Base-by-base conservation (phyloP, 2,797 vertebrate species). In the Falco berigora region DNA sequence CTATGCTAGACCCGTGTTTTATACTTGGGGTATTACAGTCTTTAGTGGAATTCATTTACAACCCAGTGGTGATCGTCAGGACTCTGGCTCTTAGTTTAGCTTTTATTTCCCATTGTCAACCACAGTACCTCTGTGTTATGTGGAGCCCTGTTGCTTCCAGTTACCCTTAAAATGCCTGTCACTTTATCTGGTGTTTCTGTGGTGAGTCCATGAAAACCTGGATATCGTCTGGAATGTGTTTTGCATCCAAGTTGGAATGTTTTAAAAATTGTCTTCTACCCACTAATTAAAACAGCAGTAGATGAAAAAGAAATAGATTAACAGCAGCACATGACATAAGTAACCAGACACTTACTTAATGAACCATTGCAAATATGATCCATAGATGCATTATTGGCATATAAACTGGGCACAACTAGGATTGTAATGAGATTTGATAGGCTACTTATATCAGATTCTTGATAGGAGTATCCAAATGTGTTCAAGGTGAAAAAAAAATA, bases 341-440 rank as follows among this genome's bases (percentile, higher is more conserved):
- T 90, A 92, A 90, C 82, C 75, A 89, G 63, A 79, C 17, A 4
- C 44, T 72, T 62, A 59, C 38, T 94, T 91, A 95, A 93, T 82
- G 90, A 87, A 61, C 83, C 73, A 66, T 79, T 93, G 56, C n/a
- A 92, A 23, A 88, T 85, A 82, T 58, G 71, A 88, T 94, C 76
- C 74, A 80, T 68, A 90, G 94, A 91, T 86, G 56, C 6, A 27
- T 89, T 94, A 94, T 91, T 92, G 95, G 46, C 86, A 90, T 71
- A 80, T 67, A 86, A 94, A 55, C 69, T 73, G 44, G 91, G 36
- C 42, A 90, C 46, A 89, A 64, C 12, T 42, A 86, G 64, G 46
- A 80, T 92, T 96, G 94, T 94, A 97, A 95, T 86, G 69, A 91
- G 81, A 46, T 94, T 86, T 96, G 81, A 90, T 92, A 76, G 76